Evolutionary conservation across 2,888 invertebrate genomes (phyloP), one percentile per base, ranked within the genome.

Genomic region (Neuroscelio doddi): DNA sequence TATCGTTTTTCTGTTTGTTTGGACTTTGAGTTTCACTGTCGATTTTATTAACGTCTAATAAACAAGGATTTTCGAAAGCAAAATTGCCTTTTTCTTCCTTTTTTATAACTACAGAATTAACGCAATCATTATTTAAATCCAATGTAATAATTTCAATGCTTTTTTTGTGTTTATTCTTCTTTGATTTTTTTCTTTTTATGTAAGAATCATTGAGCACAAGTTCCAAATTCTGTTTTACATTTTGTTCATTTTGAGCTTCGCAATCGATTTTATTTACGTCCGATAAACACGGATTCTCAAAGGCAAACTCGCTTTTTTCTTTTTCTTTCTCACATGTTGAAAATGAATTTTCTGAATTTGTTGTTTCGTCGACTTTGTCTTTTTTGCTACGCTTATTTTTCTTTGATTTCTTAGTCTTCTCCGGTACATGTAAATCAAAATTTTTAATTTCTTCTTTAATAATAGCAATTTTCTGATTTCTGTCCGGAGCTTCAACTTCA

Each of bases 31-130:
- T 24, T 7, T 64, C 30, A 29, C 17, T 29, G 9, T 47, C 56
- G 21, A 56, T 56, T 24, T 46, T 8, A 15, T 32, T 30, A 7
- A 24, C 10, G 12, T 41, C 10, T 12, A 41, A 26, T 4, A 71
- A 50, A 29, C 70, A 70, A 30, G 70, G 74, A 64, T 74, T 74
- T 16, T 70, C 74, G 55, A 71, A 74, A 15, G 55, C 71, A 41
- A 69, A 74, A 46, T 49, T 53, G 3, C 16, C 44, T 10, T n/a
- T 16, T 12, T 17, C 15, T 15, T 52, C 55, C 7, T 5, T 41
- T 30, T 9, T n/a, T n/a, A n/a, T n/a, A n/a, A n/a, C n/a, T n/a
- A n/a, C n/a, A n/a, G n/a, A n/a, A 30, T 30, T 10, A 9, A 30
- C 8, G 3, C 9, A 10, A 30, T 30, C 2, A 3, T 30, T 3